phyloP scores from a whole-genome alignment of 1,140 invertebrate species.

The Lordiphosa clarofinis region DNA sequence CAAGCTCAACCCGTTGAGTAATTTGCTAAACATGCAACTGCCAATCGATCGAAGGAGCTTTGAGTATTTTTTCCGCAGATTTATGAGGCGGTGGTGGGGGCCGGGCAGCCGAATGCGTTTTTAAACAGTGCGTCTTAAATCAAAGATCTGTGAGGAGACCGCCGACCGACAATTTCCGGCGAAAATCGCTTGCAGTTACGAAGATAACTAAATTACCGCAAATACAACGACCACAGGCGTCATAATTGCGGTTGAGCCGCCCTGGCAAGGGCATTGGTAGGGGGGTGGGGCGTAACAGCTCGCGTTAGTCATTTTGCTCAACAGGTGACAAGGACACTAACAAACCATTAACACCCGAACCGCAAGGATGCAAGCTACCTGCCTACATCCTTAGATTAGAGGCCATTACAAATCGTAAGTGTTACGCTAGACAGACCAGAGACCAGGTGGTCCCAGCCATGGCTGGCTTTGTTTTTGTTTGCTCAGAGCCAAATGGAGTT shows the following conservation, averaged over 20 bases:
- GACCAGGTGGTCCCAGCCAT: constrained; percentile 43
- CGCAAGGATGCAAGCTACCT: constrained; percentile 59
- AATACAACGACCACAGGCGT: constrained; percentile 29
- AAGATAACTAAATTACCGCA: constrained; percentile 68
- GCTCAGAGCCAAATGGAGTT: constrained; percentile 55
- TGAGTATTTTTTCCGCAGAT: constrained; percentile 31
- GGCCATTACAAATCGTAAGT: constrained; percentile 75
- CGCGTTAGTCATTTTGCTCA: not conserved
- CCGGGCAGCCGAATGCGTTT: constrained; percentile 63
- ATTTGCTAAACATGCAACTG: constrained; percentile 65
- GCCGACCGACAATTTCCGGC: constrained; percentile 54
- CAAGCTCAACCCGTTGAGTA: constrained; percentile 53
- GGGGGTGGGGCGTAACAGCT: constrained; percentile 10
- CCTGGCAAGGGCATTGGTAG: not conserved
- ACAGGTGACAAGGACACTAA: constrained; percentile 51
- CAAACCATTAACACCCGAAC: constrained; percentile 76
- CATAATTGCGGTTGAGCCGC: constrained; percentile 45
- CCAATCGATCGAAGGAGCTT: constrained; percentile 21
- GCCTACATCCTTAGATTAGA: constrained; percentile 44
- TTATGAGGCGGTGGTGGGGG: constrained; percentile 35
- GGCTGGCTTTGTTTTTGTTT: constrained; percentile 20
- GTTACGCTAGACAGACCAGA: constrained; percentile 56
- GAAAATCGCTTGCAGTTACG: constrained; percentile 47
- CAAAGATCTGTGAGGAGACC: constrained; percentile 58
- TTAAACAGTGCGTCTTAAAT: constrained; percentile 73